Evolutionary conservation across 2,113 vertebrate species (phyloP).

Genomic region (Phocoena phocoena): DNA sequence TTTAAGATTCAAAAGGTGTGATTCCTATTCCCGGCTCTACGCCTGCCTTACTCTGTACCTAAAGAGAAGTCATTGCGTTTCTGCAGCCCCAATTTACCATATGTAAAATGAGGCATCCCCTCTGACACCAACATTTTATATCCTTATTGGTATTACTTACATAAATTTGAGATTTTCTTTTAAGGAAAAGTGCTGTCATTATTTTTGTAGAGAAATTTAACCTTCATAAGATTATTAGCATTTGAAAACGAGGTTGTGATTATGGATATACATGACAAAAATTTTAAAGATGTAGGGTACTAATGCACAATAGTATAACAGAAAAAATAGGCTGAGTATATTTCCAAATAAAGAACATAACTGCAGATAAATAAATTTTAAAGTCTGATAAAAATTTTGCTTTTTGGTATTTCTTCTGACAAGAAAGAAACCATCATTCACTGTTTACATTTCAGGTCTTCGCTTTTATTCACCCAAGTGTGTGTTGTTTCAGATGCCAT

Average conservation of each 20-base stretch:
- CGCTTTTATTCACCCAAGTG: background rate
- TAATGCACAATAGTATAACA: background rate
- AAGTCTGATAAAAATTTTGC: background rate
- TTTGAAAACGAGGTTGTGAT: background rate
- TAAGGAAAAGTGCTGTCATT: background rate
- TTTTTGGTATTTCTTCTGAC: background rate
- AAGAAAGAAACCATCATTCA: background rate
- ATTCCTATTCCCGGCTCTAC: background rate
- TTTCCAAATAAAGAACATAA: background rate
- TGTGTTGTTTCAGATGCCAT: background rate
- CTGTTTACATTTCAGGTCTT: background rate
- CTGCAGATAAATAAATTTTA: background rate
- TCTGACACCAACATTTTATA: background rate
- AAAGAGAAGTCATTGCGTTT: background rate
- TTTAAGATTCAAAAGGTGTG: background rate
- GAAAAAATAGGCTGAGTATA: background rate
- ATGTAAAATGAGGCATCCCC: background rate
- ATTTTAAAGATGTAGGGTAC: background rate
- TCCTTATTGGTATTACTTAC: background rate
- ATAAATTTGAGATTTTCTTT: background rate
- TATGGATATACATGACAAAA: background rate
- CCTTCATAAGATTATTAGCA: background rate
- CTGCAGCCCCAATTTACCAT: background rate
- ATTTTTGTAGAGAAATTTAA: background rate
- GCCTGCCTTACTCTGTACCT: background rate